Evolutionary conservation across 2,797 vertebrate species (phyloP).

Genomic region (Anisognathus igniventris): DNA sequence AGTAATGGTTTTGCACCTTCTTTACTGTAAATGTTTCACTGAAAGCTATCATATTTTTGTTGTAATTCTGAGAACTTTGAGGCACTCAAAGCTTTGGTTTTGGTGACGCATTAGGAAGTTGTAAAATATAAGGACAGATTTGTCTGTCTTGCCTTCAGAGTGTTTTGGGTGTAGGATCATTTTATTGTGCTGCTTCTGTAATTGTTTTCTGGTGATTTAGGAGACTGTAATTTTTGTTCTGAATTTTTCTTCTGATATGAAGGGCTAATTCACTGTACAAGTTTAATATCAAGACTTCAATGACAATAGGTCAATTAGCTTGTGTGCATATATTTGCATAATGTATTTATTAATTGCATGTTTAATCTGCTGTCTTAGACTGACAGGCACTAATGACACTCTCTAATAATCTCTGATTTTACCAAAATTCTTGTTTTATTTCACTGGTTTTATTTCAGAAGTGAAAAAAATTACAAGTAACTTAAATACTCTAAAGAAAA

Average conservation of each 20-base stretch:
- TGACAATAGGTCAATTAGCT: neutral
- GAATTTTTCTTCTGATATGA: neutral
- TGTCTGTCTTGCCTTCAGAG: neutral
- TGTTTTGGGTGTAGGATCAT: neutral
- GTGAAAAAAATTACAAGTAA: neutral
- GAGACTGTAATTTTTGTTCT: neutral
- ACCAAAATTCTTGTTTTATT: neutral
- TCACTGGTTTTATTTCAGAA: neutral
- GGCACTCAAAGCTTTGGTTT: neutral
- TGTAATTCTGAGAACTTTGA: neutral
- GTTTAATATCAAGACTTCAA: neutral
- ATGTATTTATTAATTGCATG: neutral
- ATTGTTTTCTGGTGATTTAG: neutral
- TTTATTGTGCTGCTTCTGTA: neutral
- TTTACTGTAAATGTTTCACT: neutral
- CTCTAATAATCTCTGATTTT: neutral
- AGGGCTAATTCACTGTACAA: neutral
- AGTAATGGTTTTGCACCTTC: neutral
- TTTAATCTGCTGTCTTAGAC: neutral
- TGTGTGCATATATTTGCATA: neutral
- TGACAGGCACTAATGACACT: neutral
- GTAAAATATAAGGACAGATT: neutral
- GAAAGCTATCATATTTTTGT: neutral
- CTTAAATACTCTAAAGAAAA: neutral
- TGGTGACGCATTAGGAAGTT: neutral